Evolutionary conservation across 2,888 invertebrate genomes (phyloP), one percentile per base, ranked within the genome.

Genomic region (Lithophane ornitopus): DNA sequence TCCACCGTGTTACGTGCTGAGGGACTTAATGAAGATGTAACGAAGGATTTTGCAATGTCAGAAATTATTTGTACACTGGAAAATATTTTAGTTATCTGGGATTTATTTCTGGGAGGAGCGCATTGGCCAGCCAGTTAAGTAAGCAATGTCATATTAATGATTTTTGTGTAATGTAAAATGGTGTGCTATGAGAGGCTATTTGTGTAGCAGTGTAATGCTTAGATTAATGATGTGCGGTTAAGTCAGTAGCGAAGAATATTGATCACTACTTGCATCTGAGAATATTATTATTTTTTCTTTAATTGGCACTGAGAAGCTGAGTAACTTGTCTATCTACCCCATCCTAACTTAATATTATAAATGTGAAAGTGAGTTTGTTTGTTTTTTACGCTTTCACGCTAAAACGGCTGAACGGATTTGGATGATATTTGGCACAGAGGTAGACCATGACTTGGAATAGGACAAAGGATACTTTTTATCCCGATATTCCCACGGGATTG

Each of bases 1-100:
- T 77, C 74, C 72, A 74, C 63, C 70, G 49, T 65, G 1, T n/a
- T 63, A 78, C 77, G 84, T 78, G 83, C 22, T 28, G 44, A 14
- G 61, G 71, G 66, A 81, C 16, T 41, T 65, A 65, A 66, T 66
- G 54, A 44, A 49, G 46, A 61, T 41, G 65, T 56, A 67, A 28
- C 12, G 26, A 28, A 70, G 12, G 56, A 34, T 58, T 58, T 46
- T 63, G 28, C n/a, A 26, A 49, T 28, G 0, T 22, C 28, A 26
- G 34, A 26, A 12, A 12, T 54, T 0, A 16, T 39, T 19, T 26
- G 14, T 34, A 26, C 0, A 34, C 12, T 19, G 22, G 16, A 52
- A 52, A 52, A 4, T 8, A 54, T n/a, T 54, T 12, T 54, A n/a
- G 54, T n/a, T 12, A 41, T 63, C 19, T 66, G 8, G 8, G 8